Evolutionary conservation across 2,888 invertebrate genomes (phyloP), one percentile per base, ranked within the genome.

Genomic region (Exephanes ischioxanthus): DNA sequence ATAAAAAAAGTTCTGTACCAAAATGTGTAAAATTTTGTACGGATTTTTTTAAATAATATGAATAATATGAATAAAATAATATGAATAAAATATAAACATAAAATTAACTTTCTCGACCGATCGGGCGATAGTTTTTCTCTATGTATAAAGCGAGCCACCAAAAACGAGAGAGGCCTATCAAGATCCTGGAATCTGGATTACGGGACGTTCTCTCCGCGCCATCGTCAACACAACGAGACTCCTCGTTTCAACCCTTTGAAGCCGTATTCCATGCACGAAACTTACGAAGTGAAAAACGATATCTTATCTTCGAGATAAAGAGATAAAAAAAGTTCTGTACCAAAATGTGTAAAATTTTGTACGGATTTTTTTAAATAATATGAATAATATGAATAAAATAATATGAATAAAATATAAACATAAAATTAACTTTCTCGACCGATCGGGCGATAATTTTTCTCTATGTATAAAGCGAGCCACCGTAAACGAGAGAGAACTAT

Each of bases 121-220:
- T 26, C 58, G 1, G 14, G 26, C 58, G 3, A 3, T 58, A 26
- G 9, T 58, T 58, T 4, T 22, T 26, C 58, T 9, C 22, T 22
- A 55, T 22, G 55, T 22, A 22, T 7, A 22, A 75, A 61, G 26
- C 33, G 61, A 48, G 45, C 45, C 16, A 48, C 45, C 16, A 30
- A 30, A 75, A 67, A 16, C 16, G 75, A 75, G 22, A n/a, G 75
- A 68, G 55, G 58, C 68, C 55, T 68, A 81, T 33, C 67, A 58
- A 45, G 80, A 75, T 67, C 58, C 6, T 4, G 22, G n/a, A 33
- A 68, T 73, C 37, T 37, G 63, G 48, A 63, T 66, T 53, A 83
- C 58, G 37, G 30, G 41, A 22, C 55, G 9, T 3, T 55, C 22
- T 55, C 9, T 22, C 9, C 22, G n/a, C 55, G 22, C 19, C 11